Base-by-base conservation (phyloP, 1,140 invertebrate species). In the Chironomus tepperi region DNA sequence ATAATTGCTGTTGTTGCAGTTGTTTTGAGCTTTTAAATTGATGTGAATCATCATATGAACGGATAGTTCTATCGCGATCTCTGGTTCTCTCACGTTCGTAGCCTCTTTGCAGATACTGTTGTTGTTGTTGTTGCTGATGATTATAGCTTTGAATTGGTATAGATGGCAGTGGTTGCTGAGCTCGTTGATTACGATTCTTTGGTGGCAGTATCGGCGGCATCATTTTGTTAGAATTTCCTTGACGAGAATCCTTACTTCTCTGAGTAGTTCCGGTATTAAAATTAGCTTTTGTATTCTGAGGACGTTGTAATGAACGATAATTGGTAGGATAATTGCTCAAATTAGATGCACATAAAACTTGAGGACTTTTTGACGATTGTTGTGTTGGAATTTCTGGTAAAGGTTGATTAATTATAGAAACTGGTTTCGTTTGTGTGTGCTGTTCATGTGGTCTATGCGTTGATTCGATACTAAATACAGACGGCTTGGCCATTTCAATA, bases 361-460 rank as follows among this genome's bases (percentile, higher is more conserved):
- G 81, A 12, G 73, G 76, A 21, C 18, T 42, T 57, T 79, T 77
- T 7, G 79, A 79, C 73, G 81, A 82, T 77, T 82, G 81, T 19
- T 70, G 65, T 19, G 16, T 70, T 73, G 81, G 80, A 65, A 82
- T 82, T 43, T 82, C 81, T 6, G 81, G 81, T 76, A 82, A 73
- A 19, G 81, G 81, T 75, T 82, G 81, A 76, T 80, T 82, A 2
- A 82, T 79, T 43, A 82, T 82, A 7, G 81, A 82, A 43, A 75
- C 73, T 47, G 24, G 15, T 70, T 75, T 73, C 5, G 74, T 24
- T 72, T 21, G 7, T 12, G 65, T 34, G 24, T 34, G 7, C 12
- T 15, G 12, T n/a, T 12, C 10, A 9, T 47, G 12, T n/a, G 5
- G 43, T 19, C 34, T 42, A 42, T 47, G 8, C 10, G 70, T 19